Conservation (phyloP, 2,797 vertebrate species). For the Hydrolagus colliei region DNA sequence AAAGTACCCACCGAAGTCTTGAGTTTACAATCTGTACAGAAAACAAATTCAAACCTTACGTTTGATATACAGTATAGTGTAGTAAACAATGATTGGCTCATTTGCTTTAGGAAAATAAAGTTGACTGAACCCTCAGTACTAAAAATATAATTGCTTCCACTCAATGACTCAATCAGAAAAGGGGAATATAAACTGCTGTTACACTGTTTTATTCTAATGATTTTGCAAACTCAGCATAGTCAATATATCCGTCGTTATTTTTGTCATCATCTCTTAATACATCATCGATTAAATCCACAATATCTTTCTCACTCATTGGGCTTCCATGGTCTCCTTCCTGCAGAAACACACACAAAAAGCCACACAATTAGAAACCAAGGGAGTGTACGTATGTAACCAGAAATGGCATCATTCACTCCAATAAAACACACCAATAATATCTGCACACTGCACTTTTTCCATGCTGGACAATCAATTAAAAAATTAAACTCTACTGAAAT, state of each 20-base stretch:
- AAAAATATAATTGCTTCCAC: conserved; percentile 5
- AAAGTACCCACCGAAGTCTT: conserved; percentile 15
- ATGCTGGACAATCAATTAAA: no score
- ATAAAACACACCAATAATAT: no score
- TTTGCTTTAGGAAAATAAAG: conserved; percentile 21
- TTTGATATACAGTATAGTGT: neutral
- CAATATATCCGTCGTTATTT: conserved; percentile 92
- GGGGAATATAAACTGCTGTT: neutral
- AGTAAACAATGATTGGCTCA: conserved; percentile 25
- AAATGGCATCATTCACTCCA: no score
- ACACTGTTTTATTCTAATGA: conserved; percentile 67
- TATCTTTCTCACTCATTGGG: conserved; percentile 80
- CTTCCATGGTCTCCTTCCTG: conserved; percentile 73
- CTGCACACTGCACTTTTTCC: no score
- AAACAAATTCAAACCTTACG: neutral
- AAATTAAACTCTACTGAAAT: neutral
- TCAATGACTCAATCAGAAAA: neutral
- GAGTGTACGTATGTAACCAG: neutral
- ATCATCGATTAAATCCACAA: conserved; percentile 81
- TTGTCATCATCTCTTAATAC: conserved; percentile 87
- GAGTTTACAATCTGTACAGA: conserved; percentile 21
- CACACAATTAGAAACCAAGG: neutral
- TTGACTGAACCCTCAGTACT: conserved; percentile 1
- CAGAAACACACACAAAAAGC: neutral
- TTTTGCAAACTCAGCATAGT: conserved; percentile 93